Evolutionary conservation across 2,888 invertebrate genomes (phyloP), one percentile per base, ranked within the genome.

Genomic region (Psylliodes chrysocephalus): DNA sequence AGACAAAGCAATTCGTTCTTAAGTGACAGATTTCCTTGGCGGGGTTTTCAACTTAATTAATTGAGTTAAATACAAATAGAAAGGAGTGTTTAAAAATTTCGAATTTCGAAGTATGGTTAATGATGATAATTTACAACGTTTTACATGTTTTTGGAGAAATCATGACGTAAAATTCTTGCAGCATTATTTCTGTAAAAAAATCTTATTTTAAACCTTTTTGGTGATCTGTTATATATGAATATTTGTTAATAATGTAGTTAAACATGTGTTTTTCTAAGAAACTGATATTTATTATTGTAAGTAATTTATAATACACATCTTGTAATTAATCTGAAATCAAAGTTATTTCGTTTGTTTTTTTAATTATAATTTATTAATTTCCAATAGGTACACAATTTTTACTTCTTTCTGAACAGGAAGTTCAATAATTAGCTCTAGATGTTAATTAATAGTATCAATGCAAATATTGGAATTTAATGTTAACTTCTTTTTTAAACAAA

Each of bases 41-140:
- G 69, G 66, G 63, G 53, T 69, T 64, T 65, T 67, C 60, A 68
- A 59, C 28, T 66, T 65, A 44, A 14, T 40, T 38, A 33, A 57
- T 22, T n/a, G 25, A 56, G 33, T 28, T 35, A 4, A 33, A 12
- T 12, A 14, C 35, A 3, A 14, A 46, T 44, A 17, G 44, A 8
- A 46, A 46, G 25, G 46, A 25, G 46, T 46, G 46, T 6, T 22
- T 46, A 22, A 46, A 46, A 22, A 46, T 30, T 60, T 44, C 35
- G 14, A 33, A 42, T 47, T 51, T 25, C 10, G 19, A 52, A 44
- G n/a, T 46, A 4, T 3, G 12, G 18, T 18, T 46, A 46, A 46
- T 22, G 14, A 46, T 46, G 1, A 3, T 22, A 19, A 46, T 46
- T 46, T 46, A 22, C 22, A 22, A 6, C 22, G 40, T 10, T 46